Evolutionary conservation across 2,888 invertebrate genomes (phyloP), one percentile per base, ranked within the genome.

Genomic region (Microctonus brassicae): DNA sequence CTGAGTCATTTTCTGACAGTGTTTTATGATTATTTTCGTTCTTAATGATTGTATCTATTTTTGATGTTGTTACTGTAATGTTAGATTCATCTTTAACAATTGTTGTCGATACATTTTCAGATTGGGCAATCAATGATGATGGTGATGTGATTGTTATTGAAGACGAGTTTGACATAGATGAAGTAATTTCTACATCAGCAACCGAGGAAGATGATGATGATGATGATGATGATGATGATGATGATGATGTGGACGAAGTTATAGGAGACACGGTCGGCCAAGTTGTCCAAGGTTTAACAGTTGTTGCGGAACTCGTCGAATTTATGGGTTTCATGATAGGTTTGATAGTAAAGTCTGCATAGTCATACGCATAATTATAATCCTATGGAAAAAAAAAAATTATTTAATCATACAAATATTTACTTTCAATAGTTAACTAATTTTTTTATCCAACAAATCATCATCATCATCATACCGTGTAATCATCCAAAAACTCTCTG

Each of bases 311-410:
- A 3, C 71, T 10, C n/a, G 61, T 9, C 52, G 76, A 77, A 5
- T 81, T 79, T 24, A 77, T 78, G 20, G 81, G 81, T 71, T 75
- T 78, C 1, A 79, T 68, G 20, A 78, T 77, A 29, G 93, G 93
- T 87, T 93, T 93, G 81, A 92, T 88, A 22, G 93, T 94, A 86
- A 93, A 91, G 81, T 93, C 93, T 4, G 92, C 89, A 80, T 93
- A 93, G 84, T 94, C 93, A 83, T 94, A 94, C 64, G 91, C 90
- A 82, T 93, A 93, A 86, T 94, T 93, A 77, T 93, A 93, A 82
- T 92, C 92, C 93, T 93, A 88, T n/a, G n/a, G n/a, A n/a, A n/a
- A 34, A 90, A 91, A 69, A 66, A 68, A 67, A n/a, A 34, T 7
- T 6, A 17, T 55, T 7, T 47, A 63, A 26, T 26, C 26, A 20